Percentiles rank a stretch among this genome's conserved stretches.
phyloP scores from a whole-genome alignment of 1,140 invertebrate species.

The Eriocheir sinensis region DNA sequence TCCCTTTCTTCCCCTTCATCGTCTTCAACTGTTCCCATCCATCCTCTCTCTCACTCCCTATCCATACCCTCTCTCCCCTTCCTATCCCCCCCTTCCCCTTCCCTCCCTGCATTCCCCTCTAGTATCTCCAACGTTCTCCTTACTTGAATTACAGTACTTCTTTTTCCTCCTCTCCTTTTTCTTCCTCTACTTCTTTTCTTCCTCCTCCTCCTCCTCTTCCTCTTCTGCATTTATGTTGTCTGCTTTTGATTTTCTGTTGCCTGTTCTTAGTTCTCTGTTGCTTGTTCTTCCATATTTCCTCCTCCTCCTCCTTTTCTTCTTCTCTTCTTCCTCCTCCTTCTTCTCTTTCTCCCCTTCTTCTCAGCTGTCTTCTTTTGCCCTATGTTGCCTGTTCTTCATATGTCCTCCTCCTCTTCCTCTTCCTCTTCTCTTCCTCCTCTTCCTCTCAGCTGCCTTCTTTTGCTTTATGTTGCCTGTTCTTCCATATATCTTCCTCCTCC shows the following conservation, averaged over 20 bases:
- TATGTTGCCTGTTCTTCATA: no score
- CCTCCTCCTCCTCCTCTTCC: not conserved
- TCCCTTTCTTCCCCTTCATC: no score
- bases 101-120: no score
- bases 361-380: not conserved
- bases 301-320: not conserved
- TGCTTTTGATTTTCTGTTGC: not conserved
- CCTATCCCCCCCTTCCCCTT: no score
- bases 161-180: not conserved
- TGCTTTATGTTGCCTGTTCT: no score
- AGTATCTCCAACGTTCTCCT: no score
- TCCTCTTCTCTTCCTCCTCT: not conserved
- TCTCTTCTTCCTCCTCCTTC: no score
- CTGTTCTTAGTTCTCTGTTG: not conserved
- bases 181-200: not conserved
- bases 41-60: no score
- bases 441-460: not conserved
- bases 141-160: not conserved
- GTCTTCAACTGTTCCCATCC: no score
- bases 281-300: not conserved
- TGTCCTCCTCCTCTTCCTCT: not conserved
- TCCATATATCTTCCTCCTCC: no score
- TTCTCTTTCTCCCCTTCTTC: not conserved
- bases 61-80: no score
- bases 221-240: not conserved